Conservation (phyloP, 2,113 vertebrate genomes). For the Archocentrus centrarchus region DNA sequence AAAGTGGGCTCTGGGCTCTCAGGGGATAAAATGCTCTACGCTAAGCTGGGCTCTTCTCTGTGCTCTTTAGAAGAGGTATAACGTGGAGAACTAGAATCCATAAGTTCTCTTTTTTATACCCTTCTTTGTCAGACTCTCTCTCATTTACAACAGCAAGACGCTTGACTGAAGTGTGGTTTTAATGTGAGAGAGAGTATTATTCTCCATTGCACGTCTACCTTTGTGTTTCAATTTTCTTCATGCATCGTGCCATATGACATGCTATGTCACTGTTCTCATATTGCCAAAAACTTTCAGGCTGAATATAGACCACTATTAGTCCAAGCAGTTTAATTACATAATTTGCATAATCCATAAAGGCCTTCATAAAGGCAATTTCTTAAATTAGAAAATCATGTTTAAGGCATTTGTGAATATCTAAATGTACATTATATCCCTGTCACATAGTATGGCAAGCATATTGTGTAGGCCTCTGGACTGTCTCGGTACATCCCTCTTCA, state of each 20-base stretch:
- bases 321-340: conserved; percentile 4
- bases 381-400: background rate
- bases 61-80: conserved; percentile 30
- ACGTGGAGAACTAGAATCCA: conserved; percentile 33
- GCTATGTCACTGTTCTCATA: background rate
- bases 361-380: background rate
- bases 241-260: background rate
- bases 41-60: conserved; percentile 29
- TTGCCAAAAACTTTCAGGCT: background rate
- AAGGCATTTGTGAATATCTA: background rate
- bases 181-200: background rate
- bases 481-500: background rate
- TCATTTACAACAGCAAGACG: background rate
- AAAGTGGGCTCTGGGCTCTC: conserved; percentile 30
- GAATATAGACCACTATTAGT: background rate
- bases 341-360: conserved; percentile 9
- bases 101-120: conserved; percentile 19
- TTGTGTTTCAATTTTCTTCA: background rate
- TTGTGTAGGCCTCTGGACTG: background rate
- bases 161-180: conserved; percentile 26
- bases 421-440: background rate
- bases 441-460: background rate
- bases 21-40: conserved; percentile 27
- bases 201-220: background rate
- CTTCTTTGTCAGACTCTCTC: conserved; percentile 13